Percentiles rank a stretch among this genome's conserved stretches.
These are phyloP conservation scores for Sebastes taczanowskii DNA, from an alignment of 2,797 vertebrate species.

Conservation along the genomic window DNA sequence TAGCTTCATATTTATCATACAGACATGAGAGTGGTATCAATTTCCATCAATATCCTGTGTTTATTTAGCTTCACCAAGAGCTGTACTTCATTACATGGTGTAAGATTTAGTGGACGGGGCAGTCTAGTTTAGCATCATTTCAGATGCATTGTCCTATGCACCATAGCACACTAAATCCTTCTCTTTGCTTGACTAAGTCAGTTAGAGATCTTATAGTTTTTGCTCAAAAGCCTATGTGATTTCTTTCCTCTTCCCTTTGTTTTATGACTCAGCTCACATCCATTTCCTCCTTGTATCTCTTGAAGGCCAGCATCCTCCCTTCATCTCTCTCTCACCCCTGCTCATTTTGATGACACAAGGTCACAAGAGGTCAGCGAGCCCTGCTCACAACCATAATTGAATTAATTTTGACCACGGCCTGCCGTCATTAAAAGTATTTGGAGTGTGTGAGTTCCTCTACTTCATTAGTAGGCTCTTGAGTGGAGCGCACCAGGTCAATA, in stretches of 20 bases:
- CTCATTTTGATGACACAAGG: constrained; percentile 27
- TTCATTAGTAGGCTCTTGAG: constrained; percentile 42
- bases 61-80: not conserved
- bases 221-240: not conserved
- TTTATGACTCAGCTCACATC: not conserved
- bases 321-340: not conserved
- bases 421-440: constrained; percentile 44
- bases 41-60: not conserved
- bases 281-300: not conserved
- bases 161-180: not conserved
- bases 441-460: constrained; percentile 1
- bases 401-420: constrained; percentile 44
- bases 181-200: not conserved
- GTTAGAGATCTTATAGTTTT: not conserved
- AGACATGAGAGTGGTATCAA: no score
- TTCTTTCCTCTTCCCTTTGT: not conserved
- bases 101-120: not conserved
- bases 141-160: not conserved
- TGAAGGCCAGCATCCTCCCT: not conserved
- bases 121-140: not conserved
- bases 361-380: constrained; percentile 34
- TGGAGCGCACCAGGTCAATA: constrained; percentile 29
- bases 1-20: no score
- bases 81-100: not conserved
- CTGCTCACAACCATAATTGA: constrained; percentile 40